A percentile compares a stretch with the other conserved stretches of the same genome.
phyloP scores from a whole-genome alignment of 2,888 invertebrate genomes.

The Tenthredo livida region DNA sequence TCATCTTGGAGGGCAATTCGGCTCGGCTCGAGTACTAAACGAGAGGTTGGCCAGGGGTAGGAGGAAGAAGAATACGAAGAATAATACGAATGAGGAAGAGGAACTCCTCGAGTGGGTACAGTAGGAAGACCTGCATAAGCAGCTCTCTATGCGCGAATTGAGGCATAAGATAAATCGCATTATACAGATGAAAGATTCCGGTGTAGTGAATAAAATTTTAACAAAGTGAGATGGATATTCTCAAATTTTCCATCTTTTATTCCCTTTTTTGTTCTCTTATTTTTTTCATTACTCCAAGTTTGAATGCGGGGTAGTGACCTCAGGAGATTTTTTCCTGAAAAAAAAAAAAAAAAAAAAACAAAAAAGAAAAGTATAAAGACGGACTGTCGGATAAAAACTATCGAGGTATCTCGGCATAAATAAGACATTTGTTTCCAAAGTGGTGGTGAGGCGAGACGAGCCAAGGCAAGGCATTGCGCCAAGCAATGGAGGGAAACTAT shows the following conservation, averaged over 20 bases:
- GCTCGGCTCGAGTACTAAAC: constrained; percentile 31
- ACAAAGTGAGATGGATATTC: background rate
- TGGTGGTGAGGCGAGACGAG: constrained; percentile 22
- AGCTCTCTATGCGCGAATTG: constrained; percentile 31
- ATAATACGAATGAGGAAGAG: background rate
- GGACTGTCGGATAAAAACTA: constrained; percentile 28
- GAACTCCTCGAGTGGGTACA: constrained; percentile 9
- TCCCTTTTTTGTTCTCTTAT: background rate
- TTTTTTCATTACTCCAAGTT: background rate
- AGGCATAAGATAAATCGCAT: constrained; percentile 33
- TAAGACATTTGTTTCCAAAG: constrained; percentile 55
- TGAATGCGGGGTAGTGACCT: background rate
- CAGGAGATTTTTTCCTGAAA: background rate
- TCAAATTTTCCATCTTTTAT: background rate
- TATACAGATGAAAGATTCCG: constrained; percentile 14
- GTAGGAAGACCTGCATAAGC: constrained; percentile 23
- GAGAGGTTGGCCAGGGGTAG: background rate
- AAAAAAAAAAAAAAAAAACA: background rate
- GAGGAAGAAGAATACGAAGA: background rate
- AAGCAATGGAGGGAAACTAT: constrained; percentile 53
- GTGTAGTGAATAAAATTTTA: background rate
- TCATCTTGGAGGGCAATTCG: constrained; percentile 45
- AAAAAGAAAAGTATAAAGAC: background rate
- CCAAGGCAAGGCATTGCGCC: constrained; percentile 52
- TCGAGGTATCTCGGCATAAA: constrained; percentile 54